Base-by-base conservation (phyloP, 2,113 vertebrate genomes). In the Typhlomys cinereus region DNA sequence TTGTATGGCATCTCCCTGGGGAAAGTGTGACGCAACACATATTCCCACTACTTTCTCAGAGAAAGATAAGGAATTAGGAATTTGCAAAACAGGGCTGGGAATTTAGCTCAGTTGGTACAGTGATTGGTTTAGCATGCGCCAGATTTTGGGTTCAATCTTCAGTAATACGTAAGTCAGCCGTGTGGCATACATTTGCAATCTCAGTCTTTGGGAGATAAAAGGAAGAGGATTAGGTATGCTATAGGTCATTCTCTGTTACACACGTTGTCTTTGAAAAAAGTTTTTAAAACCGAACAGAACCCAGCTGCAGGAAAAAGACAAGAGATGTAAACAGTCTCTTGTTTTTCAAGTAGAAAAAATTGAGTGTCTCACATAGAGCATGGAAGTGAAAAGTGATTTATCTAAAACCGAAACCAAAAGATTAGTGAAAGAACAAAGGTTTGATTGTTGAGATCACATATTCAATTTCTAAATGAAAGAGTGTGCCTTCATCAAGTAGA, bases 311-410 rank as follows among this genome's bases (percentile, higher is more conserved):
- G 97, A 96, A 61, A 97, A 98, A 94, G 96, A 36, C 96, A 95
- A 13, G 94, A 97, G 3, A 95, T 97, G 83, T 98, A 97, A 27
- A 97, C 97, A 5, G 97, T 98, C 11, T 96, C 98, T 1, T 89
- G 98, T 99, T 94, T 98, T 99, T 88, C 98, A 98, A 87, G 98
- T 99, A 95, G 98, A 98, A 54, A 99, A 99, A 97, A 98, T 98
- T 41, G 98, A 98, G 88, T 97, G 98, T 9, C 97, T 99, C 29
- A 98, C 90, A 97, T 98, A 90, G 99, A 99, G 95, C 99, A 98
- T 44, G 99, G 98, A 71, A 99, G 98, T 41, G 99, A 99, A 98
- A 99, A 99, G 71, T 99, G 99, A 99, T 95, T 97, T 99, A 88
- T 99, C 99, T 7, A 99, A 99, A 97, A 98, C 97, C 20, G 99